Percentiles rank a stretch among this genome's conserved stretches.
These are phyloP conservation scores for Chrysogorgia sp. DNA, from an alignment of 92 coral and sea anemone genomes.

Conservation along the genomic window DNA sequence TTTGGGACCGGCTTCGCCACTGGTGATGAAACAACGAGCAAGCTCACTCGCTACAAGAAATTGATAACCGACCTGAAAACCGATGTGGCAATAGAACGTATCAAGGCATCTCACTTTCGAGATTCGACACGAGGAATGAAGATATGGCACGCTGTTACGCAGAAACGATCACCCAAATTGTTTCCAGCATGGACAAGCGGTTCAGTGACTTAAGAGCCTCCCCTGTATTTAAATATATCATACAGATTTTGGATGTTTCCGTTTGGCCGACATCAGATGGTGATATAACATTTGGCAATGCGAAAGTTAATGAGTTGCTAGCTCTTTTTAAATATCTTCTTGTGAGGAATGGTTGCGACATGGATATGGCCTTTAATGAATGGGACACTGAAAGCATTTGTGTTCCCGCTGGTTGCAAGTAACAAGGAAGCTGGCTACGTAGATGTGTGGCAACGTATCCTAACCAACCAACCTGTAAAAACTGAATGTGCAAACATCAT, in stretches of 20 bases:
- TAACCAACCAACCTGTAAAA: neutral
- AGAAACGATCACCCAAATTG: too few species aligned
- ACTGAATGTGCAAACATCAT: slow-evolving; percentile 4
- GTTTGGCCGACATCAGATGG: neutral
- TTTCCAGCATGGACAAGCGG: slow-evolving; percentile 12
- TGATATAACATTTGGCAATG: slow-evolving; percentile 1
- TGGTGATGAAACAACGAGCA: slow-evolving; percentile 1
- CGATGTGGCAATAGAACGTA: neutral
- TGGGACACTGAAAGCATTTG: neutral
- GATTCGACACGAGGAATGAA: neutral
- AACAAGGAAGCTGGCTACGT: neutral
- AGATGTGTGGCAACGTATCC: slow-evolving; percentile 6
- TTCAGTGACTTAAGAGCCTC: neutral
- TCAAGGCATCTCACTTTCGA: neutral
- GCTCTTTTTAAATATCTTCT: slow-evolving; percentile 7
- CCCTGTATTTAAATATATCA: neutral
- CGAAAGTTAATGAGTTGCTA: slow-evolving; percentile 1
- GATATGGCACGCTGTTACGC: neutral
- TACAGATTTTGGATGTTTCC: neutral
- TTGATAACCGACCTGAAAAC: neutral
- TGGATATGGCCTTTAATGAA: neutral
- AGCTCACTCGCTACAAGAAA: slow-evolving; percentile 10
- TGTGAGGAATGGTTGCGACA: neutral
- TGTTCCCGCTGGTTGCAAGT: neutral
- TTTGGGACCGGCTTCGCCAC: too few species aligned